Conservation (phyloP, 2,797 vertebrate species). For the Neomorphus geoffroyi region DNA sequence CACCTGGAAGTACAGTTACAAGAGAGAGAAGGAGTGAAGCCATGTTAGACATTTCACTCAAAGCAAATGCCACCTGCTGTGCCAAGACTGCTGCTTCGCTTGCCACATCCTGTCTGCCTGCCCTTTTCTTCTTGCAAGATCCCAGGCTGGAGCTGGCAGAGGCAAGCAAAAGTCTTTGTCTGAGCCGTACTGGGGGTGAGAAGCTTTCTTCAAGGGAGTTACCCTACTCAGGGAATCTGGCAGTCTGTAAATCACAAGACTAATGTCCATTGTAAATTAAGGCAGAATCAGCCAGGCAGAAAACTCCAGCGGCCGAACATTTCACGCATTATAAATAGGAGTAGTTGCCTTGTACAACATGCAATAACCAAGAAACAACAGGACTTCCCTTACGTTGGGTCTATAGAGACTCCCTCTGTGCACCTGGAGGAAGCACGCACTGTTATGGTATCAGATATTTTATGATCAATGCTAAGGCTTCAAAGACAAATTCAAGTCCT, state of each 20-base stretch:
- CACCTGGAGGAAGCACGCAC: background rate
- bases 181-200: background rate
- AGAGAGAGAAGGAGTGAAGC: background rate
- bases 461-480: constrained; percentile 1
- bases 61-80: background rate
- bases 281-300: constrained; percentile 20
- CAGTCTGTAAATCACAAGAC: constrained; percentile 28
- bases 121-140: background rate
- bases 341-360: background rate
- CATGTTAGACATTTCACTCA: background rate
- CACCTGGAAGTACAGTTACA: background rate
- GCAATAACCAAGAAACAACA: background rate
- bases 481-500: constrained; percentile 1
- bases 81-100: background rate
- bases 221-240: background rate
- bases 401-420: background rate
- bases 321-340: background rate
- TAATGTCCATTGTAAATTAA: constrained; percentile 36
- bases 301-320: constrained; percentile 11
- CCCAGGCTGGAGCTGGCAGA: background rate
- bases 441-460: background rate
- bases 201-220: constrained; percentile 10
- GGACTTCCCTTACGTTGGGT: background rate
- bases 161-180: background rate
- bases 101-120: background rate